Evolutionary conservation across 2,113 vertebrate species (phyloP).

Genomic region (Triplophysa tibetana): DNA sequence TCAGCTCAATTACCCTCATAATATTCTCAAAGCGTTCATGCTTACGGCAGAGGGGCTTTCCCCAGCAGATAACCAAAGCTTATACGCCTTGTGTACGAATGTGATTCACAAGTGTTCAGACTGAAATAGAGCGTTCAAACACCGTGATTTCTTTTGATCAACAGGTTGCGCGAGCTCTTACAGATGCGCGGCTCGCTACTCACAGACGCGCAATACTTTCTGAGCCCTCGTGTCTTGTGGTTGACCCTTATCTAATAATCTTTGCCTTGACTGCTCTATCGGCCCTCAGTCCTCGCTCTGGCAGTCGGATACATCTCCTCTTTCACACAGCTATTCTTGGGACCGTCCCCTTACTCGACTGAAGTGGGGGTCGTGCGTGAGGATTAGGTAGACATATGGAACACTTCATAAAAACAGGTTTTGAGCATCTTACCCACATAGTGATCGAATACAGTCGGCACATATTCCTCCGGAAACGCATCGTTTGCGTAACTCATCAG

Average conservation of each 20-base stretch:
- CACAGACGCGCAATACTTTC: background rate
- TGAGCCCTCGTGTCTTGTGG: background rate
- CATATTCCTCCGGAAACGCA: conserved; percentile 97
- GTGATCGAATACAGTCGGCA: conserved; percentile 97
- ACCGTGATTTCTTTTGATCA: background rate
- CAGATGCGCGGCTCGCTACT: too few relatives aligned
- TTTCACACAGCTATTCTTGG: conserved; percentile 44
- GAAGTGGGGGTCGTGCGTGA: background rate
- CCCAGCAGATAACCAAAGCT: background rate
- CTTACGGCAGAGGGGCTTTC: conserved; percentile 29
- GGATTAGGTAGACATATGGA: background rate
- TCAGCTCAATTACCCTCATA: conserved; percentile 37
- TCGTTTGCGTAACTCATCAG: conserved; percentile 98
- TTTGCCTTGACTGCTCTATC: background rate
- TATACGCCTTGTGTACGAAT: background rate
- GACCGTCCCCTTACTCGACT: conserved; percentile 41
- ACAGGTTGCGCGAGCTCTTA: conserved; percentile 18
- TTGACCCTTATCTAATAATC: background rate
- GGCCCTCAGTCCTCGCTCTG: conserved; percentile 35
- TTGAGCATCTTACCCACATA: conserved; percentile 83
- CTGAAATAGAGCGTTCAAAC: background rate
- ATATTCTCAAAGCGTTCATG: conserved; percentile 17
- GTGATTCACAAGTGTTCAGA: too few relatives aligned
- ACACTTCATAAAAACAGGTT: background rate
- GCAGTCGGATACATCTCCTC: conserved; percentile 44